phyloP scores from a whole-genome alignment of 2,113 vertebrate genomes.

The Holacanthus passer region DNA sequence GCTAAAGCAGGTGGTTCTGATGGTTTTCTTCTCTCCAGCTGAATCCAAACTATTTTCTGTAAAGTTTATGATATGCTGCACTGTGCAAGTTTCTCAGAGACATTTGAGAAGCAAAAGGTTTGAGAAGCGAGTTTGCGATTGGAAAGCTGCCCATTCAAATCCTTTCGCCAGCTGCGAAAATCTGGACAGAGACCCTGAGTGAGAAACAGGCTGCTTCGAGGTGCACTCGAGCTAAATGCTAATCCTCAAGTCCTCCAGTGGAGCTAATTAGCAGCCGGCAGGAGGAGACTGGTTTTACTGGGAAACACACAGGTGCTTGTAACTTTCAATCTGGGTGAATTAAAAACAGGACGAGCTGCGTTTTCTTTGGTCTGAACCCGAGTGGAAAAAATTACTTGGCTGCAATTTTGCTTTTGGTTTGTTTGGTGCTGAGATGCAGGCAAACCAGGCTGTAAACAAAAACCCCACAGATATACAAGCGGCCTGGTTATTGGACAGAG shows the following conservation, averaged over 20 bases:
- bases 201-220: constrained; percentile 47
- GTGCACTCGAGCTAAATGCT: constrained; percentile 45
- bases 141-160: constrained; percentile 38
- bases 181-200: constrained; percentile 37
- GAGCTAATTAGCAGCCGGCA: constrained; percentile 51
- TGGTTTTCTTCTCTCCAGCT: not conserved
- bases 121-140: constrained; percentile 30
- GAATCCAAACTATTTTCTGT: constrained; percentile 33
- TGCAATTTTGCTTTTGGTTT: not conserved
- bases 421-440: not conserved
- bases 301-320: constrained; percentile 14
- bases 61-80: constrained; percentile 24
- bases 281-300: constrained; percentile 54
- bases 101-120: not conserved
- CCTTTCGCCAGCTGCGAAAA: constrained; percentile 52
- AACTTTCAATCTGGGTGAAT: not conserved
- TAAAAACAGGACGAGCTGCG: not conserved
- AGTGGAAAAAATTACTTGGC: not conserved
- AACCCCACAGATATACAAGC: not conserved
- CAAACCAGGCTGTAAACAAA: not conserved
- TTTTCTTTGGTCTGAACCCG: constrained; percentile 10
- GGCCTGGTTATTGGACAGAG: not conserved
- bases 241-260: constrained; percentile 43
- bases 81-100: constrained; percentile 20
- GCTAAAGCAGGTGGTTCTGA: constrained; percentile 49